A percentile compares a stretch with the other conserved stretches of the same genome.
Evolutionary conservation across 2,888 invertebrate genomes (phyloP).

Genomic region (Ecliptopera silaceata): DNA sequence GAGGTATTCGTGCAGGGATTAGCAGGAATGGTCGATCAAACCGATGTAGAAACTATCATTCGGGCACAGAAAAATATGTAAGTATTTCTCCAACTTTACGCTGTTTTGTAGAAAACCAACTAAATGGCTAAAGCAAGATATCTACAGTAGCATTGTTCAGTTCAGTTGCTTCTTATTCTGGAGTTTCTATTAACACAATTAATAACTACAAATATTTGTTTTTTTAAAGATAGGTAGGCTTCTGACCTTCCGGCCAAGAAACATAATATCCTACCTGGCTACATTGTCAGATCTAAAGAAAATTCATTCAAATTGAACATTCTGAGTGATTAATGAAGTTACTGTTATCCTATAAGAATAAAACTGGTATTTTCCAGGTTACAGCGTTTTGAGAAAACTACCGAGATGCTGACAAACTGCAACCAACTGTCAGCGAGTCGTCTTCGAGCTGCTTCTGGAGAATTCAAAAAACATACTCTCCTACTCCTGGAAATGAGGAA

Average conservation of each 20-base stretch:
- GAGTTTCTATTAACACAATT: no score
- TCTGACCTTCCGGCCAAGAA: no score
- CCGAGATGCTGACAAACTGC: constrained; percentile 99
- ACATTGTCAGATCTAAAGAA: no score
- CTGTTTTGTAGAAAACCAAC: not conserved
- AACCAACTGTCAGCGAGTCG: constrained; percentile 96
- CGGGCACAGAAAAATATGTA: constrained; percentile 96
- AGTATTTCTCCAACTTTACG: constrained; percentile 46
- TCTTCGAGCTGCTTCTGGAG: constrained; percentile 91
- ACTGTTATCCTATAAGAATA: no score
- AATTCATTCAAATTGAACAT: no score
- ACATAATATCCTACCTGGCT: no score
- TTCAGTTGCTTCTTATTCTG: no score
- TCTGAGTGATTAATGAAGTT: no score
- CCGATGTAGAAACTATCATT: constrained; percentile 94
- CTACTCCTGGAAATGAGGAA: constrained; percentile 95
- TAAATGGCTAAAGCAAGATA: no score
- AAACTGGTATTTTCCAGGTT: constrained; percentile 84
- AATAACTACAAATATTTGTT: no score
- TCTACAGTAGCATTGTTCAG: no score
- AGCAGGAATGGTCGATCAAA: constrained; percentile 95
- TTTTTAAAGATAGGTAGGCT: no score
- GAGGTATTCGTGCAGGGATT: constrained; percentile 96
- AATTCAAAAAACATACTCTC: constrained; percentile 95
- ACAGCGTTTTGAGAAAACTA: constrained; percentile 98